A percentile compares a stretch with the other conserved stretches of the same genome.
phyloP scores from a whole-genome alignment of 2,797 vertebrate genomes.

The Arctocebus calabarensis region DNA sequence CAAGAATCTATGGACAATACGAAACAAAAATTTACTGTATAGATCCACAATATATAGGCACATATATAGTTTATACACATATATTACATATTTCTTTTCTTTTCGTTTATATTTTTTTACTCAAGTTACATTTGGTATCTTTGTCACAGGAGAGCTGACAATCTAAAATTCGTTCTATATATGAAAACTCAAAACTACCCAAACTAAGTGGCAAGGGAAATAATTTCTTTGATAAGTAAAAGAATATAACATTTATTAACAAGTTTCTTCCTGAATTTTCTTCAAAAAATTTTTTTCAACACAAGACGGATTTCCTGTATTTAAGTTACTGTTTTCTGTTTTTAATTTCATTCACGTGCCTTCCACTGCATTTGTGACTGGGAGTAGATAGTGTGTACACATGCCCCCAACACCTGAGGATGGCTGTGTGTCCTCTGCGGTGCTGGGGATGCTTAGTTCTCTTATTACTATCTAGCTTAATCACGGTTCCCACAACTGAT shows the following conservation, averaged over 20 bases:
- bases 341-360: conserved; percentile 46
- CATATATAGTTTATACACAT: neutral
- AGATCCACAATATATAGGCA: neutral
- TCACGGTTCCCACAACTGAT: neutral
- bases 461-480: neutral
- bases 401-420: neutral
- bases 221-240: conserved; percentile 56
- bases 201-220: conserved; percentile 28
- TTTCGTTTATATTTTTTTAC: conserved; percentile 48
- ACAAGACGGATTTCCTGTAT: conserved; percentile 3
- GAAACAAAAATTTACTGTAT: neutral
- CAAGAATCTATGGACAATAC: neutral
- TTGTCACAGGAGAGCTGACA: conserved; percentile 36
- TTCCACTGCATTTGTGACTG: conserved; percentile 23
- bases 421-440: neutral
- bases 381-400: neutral
- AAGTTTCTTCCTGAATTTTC: conserved; percentile 57
- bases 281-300: neutral
- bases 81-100: neutral
- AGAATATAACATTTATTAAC: conserved; percentile 52
- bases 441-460: neutral
- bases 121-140: conserved; percentile 25
- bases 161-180: conserved; percentile 47
- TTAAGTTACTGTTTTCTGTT: conserved; percentile 42
- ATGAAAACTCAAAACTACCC: conserved; percentile 54